phyloP scores from a whole-genome alignment of 2,888 invertebrate species.

The Marasmarcha lunaedactyla region DNA sequence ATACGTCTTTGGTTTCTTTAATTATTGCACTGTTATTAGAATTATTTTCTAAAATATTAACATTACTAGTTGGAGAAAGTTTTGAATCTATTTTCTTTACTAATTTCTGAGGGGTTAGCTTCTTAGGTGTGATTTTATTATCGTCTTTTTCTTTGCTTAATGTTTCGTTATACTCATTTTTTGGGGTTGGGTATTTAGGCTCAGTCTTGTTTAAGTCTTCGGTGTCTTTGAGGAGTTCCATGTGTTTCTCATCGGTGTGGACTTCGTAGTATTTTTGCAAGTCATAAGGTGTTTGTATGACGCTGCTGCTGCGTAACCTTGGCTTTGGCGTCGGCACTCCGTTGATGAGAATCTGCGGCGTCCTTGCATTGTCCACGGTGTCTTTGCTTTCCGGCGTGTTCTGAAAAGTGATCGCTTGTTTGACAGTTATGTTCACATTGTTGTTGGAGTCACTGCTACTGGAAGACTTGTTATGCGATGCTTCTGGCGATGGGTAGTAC shows the following conservation, averaged over 20 bases:
- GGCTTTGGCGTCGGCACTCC: slow-evolving; percentile 48
- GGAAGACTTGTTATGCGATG: slow-evolving; percentile 41
- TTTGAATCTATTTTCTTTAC: slow-evolving; percentile 31
- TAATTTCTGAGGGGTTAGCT: slow-evolving; percentile 23
- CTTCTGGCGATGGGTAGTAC: slow-evolving; percentile 44
- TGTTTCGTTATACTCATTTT: slow-evolving; percentile 37
- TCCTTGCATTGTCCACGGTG: slow-evolving; percentile 34
- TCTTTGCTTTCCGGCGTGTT: slow-evolving; percentile 38
- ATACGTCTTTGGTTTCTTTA: slow-evolving; percentile 57
- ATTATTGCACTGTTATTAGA: slow-evolving; percentile 54
- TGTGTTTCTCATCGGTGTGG: slow-evolving; percentile 57
- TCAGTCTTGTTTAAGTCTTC: slow-evolving; percentile 30
- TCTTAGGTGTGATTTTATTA: slow-evolving; percentile 26
- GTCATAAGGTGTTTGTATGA: slow-evolving; percentile 65
- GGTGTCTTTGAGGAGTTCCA: slow-evolving; percentile 46
- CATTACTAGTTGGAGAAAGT: slow-evolving; percentile 22
- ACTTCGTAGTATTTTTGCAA: slow-evolving; percentile 62
- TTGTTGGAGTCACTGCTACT: slow-evolving; percentile 59
- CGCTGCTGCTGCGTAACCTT: slow-evolving; percentile 54
- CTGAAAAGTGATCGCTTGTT: slow-evolving; percentile 52
- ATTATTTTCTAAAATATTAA: slow-evolving; percentile 39
- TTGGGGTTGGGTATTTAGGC: slow-evolving; percentile 37
- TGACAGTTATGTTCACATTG: slow-evolving; percentile 56
- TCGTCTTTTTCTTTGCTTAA: slow-evolving; percentile 28
- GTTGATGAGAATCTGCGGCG: slow-evolving; percentile 23